phyloP scores from a whole-genome alignment of 2,888 invertebrate species.

The Drosophila suboccidentalis region DNA sequence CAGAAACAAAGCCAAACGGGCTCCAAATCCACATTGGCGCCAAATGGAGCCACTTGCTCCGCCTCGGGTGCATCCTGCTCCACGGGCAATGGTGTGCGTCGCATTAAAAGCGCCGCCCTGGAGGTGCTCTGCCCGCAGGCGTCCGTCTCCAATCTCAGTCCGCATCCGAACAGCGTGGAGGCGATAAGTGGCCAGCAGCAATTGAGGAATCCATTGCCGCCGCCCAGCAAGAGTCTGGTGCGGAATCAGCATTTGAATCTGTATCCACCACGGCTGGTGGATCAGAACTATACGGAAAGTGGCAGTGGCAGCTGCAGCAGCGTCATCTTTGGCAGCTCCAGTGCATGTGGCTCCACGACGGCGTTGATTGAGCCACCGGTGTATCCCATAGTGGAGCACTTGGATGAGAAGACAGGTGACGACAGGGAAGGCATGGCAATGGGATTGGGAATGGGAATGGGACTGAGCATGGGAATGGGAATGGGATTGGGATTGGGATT shows the following conservation, averaged over 20 bases:
- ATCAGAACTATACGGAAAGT: conserved; percentile 70
- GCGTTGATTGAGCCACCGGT: conserved; percentile 83
- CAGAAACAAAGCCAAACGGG: conserved; percentile 68
- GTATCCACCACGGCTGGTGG: conserved; percentile 86
- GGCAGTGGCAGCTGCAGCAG: conserved; percentile 76
- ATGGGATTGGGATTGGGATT: background rate
- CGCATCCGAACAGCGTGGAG: conserved; percentile 93
- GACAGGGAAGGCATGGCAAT: conserved; percentile 83
- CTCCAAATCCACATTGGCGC: conserved; percentile 71
- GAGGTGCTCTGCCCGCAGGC: conserved; percentile 90
- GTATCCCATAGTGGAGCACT: conserved; percentile 94
- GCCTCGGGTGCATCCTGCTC: background rate
- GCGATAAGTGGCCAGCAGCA: conserved; percentile 89
- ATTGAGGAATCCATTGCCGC: conserved; percentile 90
- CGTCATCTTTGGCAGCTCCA: conserved; percentile 71
- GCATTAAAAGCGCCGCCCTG: conserved; percentile 90
- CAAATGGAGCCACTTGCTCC: background rate
- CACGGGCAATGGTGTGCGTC: conserved; percentile 86
- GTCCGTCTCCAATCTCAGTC: conserved; percentile 90
- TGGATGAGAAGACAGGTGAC: conserved; percentile 88
- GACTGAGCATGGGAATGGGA: background rate
- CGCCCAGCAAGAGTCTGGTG: conserved; percentile 90
- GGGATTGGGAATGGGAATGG: background rate
- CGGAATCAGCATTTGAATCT: conserved; percentile 90
- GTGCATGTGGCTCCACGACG: conserved; percentile 78